phyloP scores from a whole-genome alignment of 2,888 invertebrate species.

The Gnatocerus cornutus region DNA sequence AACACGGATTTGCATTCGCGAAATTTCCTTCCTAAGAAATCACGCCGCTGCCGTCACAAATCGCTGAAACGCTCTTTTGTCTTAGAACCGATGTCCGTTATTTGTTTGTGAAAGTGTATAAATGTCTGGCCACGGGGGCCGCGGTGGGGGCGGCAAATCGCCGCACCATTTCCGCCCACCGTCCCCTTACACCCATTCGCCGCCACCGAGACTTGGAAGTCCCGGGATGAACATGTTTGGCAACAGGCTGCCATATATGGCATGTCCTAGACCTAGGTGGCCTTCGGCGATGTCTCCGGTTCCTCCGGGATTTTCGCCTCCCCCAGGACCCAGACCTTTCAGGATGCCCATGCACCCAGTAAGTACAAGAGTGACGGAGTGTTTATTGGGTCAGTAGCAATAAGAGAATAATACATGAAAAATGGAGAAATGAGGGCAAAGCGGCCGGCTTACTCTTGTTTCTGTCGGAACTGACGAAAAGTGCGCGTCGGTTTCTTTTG shows the following conservation, averaged over 20 bases:
- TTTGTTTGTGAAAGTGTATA: slow-evolving; percentile 34
- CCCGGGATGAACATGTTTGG: slow-evolving; percentile 70
- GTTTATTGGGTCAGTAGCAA: too few species aligned
- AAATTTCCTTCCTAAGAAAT: neutral
- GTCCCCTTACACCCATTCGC: slow-evolving; percentile 85
- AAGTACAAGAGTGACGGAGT: slow-evolving; percentile 54
- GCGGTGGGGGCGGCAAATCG: slow-evolving; percentile 72
- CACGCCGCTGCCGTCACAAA: neutral
- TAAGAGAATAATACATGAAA: too few species aligned
- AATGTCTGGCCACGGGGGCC: slow-evolving; percentile 59
- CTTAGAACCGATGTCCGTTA: slow-evolving; percentile 59
- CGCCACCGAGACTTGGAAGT: slow-evolving; percentile 78
- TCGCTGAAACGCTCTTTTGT: slow-evolving; percentile 27
- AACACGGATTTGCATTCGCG: slow-evolving; percentile 13
- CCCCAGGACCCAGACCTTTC: slow-evolving; percentile 71
- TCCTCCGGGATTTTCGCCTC: slow-evolving; percentile 72
- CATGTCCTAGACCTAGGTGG: slow-evolving; percentile 81
- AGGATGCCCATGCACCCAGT: slow-evolving; percentile 70
- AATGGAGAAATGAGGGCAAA: too few species aligned
- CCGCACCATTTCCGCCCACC: slow-evolving; percentile 81
- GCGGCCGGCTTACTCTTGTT: too few species aligned
- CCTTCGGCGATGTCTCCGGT: slow-evolving; percentile 74
- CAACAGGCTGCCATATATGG: slow-evolving; percentile 73
- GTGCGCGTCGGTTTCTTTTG: slow-evolving; percentile 16
- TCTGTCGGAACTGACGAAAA: too few species aligned